Base-by-base conservation (phyloP, 2,113 vertebrate species). In the Tychaedon coryphoeus region DNA sequence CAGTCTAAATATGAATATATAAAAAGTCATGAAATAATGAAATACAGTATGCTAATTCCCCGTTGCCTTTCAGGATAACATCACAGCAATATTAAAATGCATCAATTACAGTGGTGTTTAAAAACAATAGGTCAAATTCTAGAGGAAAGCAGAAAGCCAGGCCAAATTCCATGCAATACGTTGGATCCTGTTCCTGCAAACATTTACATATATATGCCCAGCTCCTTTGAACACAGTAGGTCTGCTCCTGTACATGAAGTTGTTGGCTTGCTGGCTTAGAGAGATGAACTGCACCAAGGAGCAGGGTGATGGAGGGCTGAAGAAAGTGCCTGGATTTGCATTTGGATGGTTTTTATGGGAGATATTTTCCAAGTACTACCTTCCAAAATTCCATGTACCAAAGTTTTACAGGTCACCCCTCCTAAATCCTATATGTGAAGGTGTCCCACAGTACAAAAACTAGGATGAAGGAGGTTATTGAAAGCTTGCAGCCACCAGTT, bases 1-100 rank as follows among this genome's bases (percentile, higher is more conserved):
- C 96, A 90, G 77, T 91, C 65, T 91, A 97, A 97, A 97, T 97
- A 94, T 77, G 93, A 96, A 91, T 86, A 83, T 87, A 90, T 79
- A 90, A 95, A 87, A 97, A 93, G 79, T 94, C 56, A 92, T 65
- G 88, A 80, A 96, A 94, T 92, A 94, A 93, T 96, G 87, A 97
- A 96, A 97, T 95, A 88, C 71, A 78, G 71, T 83, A 89, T 90
- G 82, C 45, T 93, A 85, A 96, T 88, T 94, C 80, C 95, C 79
- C 81, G 65, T 81, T 95, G 90, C 96, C 80, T 94, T 93, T 96
- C 91, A 92, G 93, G 89, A 90, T 94, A 91, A 94, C 86, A 94
- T 94, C 93, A 91, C 69, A 85, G 93, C 75, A 83, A 72, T 86
- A 94, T 82, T 83, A 96, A 88, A 96, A 88, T 50, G 36, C 34